Evolutionary conservation across 1,140 invertebrate species (phyloP).

Genomic region (Mya arenaria): DNA sequence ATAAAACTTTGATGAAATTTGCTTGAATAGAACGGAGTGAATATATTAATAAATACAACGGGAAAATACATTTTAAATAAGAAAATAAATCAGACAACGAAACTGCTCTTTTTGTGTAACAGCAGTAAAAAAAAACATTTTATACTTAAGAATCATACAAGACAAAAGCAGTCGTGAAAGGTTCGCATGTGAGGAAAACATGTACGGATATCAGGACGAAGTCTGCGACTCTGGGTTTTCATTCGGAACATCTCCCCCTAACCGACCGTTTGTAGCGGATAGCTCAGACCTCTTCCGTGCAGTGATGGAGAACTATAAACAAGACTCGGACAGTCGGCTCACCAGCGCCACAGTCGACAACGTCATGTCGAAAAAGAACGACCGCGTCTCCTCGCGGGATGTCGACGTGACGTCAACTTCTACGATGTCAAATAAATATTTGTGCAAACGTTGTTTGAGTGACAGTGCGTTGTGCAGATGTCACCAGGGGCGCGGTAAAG

Average conservation of each 20-base stretch:
- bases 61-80: neutral
- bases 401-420: neutral
- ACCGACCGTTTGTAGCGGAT: conserved; percentile 40
- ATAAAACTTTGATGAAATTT: too few relatives aligned
- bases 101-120: too few relatives aligned
- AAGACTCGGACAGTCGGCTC: conserved; percentile 28
- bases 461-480: conserved; percentile 31
- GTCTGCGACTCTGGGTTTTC: neutral
- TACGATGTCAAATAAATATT: neutral
- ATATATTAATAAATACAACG: too few relatives aligned
- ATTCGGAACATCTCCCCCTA: conserved; percentile 36
- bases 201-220: conserved; percentile 14
- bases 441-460: conserved; percentile 36
- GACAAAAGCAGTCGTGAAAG: too few relatives aligned
- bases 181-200: conserved; percentile 12
- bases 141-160: neutral
- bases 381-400: neutral
- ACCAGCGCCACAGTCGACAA: conserved; percentile 18
- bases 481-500: neutral
- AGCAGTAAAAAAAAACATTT: neutral
- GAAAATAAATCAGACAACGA: neutral
- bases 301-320: conserved; percentile 41
- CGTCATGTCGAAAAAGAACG: neutral
- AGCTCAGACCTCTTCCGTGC: conserved; percentile 45
- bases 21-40: too few relatives aligned